Evolutionary conservation across 2,113 vertebrate genomes (phyloP).

Genomic region (Sisor rabdophorus): DNA sequence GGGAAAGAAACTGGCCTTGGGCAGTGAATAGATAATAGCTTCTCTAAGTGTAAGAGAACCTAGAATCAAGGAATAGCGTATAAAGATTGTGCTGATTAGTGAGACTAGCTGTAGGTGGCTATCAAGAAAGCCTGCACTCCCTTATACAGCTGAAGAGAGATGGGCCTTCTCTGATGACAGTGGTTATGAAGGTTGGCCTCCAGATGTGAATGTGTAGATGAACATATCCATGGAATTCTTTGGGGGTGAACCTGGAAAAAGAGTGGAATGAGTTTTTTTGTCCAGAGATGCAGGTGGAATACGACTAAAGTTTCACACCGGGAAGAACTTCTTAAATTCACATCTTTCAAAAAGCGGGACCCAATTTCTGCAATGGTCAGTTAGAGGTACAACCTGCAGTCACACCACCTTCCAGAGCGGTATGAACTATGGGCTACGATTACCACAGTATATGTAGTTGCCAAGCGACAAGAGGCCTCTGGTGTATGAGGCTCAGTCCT

Average conservation of each 20-base stretch:
- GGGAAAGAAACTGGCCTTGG: background rate
- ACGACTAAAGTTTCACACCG: background rate
- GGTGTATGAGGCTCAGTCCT: slow-evolving; percentile 55
- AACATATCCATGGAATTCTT: background rate
- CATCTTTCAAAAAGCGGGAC: background rate
- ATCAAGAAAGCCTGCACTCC: background rate
- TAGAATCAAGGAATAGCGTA: background rate
- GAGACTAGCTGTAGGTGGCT: background rate
- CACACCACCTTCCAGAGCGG: slow-evolving; percentile 43
- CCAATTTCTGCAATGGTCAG: slow-evolving; percentile 18
- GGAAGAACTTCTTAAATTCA: background rate
- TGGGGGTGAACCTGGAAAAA: background rate
- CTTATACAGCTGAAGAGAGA: background rate
- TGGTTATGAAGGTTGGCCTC: background rate
- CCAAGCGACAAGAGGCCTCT: slow-evolving; percentile 60
- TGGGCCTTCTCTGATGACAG: background rate
- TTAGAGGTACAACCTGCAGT: slow-evolving; percentile 56
- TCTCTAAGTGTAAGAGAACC: background rate
- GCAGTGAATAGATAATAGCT: background rate
- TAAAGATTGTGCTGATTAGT: no score
- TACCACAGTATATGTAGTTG: slow-evolving; percentile 55
- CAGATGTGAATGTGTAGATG: slow-evolving; percentile 5
- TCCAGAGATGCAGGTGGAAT: slow-evolving; percentile 4
- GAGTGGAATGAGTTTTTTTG: background rate
- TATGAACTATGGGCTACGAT: slow-evolving; percentile 45